Evolutionary conservation across 2,888 invertebrate genomes (phyloP).

Genomic region (Lasioglossum morio): DNA sequence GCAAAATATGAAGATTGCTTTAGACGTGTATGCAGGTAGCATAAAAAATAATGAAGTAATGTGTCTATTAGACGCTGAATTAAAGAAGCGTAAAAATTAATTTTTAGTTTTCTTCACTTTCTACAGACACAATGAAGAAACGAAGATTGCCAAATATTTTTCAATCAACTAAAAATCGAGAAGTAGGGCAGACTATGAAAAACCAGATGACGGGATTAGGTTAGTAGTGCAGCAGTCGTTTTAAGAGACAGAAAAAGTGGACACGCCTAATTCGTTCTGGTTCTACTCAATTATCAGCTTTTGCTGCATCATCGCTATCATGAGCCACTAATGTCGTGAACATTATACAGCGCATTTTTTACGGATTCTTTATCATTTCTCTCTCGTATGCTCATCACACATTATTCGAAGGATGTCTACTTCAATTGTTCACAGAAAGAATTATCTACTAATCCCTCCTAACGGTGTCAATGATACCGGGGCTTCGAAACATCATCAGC

Average conservation of each 20-base stretch:
- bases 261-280: slow-evolving; percentile 40
- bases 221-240: slow-evolving; percentile 36
- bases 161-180: background rate
- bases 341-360: background rate
- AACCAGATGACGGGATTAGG: slow-evolving; percentile 19
- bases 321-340: slow-evolving; percentile 14
- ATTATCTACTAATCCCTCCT: background rate
- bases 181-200: background rate
- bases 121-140: background rate
- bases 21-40: background rate
- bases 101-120: background rate
- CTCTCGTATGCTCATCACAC: background rate
- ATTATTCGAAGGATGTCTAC: background rate
- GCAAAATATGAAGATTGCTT: background rate
- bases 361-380: slow-evolving; percentile 13
- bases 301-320: slow-evolving; percentile 43
- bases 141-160: background rate
- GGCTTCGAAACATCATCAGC: slow-evolving; percentile 3
- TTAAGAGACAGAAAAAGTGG: slow-evolving; percentile 29
- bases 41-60: background rate
- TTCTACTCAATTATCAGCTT: slow-evolving; percentile 21
- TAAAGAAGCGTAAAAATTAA: background rate
- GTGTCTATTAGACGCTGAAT: background rate
- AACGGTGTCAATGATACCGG: slow-evolving; percentile 8
- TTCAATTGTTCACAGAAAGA: background rate